Percentiles rank a stretch among this genome's conserved stretches.
phyloP scores from a whole-genome alignment of 2,113 vertebrate genomes.

The Plotosus lineatus region DNA sequence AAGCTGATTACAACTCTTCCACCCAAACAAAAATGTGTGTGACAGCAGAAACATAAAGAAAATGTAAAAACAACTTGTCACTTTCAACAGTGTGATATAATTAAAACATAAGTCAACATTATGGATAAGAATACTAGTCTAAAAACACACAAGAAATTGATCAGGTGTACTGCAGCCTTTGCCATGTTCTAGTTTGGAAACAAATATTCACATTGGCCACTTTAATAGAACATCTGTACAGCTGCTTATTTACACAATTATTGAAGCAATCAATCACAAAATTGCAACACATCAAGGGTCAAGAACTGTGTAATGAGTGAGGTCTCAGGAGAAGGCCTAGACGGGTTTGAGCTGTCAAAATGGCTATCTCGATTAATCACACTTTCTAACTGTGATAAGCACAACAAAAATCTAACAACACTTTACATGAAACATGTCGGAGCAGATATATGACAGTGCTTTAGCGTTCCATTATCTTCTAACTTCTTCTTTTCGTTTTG shows the following conservation, averaged over 20 bases:
- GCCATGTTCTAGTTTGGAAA: neutral
- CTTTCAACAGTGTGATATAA: neutral
- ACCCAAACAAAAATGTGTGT: slow-evolving; percentile 35
- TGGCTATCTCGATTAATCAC: no score
- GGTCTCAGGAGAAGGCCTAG: neutral
- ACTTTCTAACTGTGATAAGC: neutral
- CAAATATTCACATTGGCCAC: neutral
- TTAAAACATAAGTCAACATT: neutral
- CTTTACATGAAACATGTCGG: no score
- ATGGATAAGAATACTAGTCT: neutral
- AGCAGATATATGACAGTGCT: no score
- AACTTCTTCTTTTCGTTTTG: no score
- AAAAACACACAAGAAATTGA: neutral
- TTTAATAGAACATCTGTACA: no score
- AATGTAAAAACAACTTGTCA: slow-evolving; percentile 24
- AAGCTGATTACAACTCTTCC: slow-evolving; percentile 7
- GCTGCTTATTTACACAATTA: neutral
- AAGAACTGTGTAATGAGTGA: neutral
- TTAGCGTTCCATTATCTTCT: no score
- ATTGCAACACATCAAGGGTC: neutral
- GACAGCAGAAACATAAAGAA: slow-evolving; percentile 15
- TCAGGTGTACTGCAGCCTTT: neutral
- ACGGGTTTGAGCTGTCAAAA: neutral
- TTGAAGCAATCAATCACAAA: no score
- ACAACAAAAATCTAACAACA: no score